Conservation (phyloP, 64 coral and sea anemone species). For the Platygyra sinensis region DNA sequence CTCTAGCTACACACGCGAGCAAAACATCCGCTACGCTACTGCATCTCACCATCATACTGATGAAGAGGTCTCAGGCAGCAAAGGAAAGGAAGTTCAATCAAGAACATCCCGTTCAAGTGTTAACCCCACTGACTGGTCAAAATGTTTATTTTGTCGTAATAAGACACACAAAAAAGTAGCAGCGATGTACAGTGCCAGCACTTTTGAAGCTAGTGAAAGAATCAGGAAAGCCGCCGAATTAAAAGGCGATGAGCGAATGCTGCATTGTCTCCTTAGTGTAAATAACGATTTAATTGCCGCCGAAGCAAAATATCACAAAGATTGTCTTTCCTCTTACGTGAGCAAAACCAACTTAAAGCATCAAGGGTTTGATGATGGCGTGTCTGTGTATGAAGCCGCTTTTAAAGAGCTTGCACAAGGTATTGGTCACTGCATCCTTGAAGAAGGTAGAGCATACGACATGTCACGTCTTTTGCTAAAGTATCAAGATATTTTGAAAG, state of each 20-base stretch:
- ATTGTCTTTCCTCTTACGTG: constrained; percentile 17
- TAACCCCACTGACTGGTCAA: constrained; percentile 32
- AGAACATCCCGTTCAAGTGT: constrained; percentile 1
- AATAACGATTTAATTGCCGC: constrained; percentile 58
- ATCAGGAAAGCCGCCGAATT: constrained; percentile 46
- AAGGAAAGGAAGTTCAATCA: not conserved
- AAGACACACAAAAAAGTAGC: constrained; percentile 44
- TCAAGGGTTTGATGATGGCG: not conserved
- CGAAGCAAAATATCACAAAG: constrained; percentile 46
- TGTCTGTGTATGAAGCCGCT: not conserved
- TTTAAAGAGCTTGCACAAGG: constrained; percentile 27
- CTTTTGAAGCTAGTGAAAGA: constrained; percentile 47
- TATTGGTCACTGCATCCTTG: not conserved
- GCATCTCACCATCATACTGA: not conserved
- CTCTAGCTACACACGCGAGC: constrained; percentile 55
- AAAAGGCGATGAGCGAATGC: constrained; percentile 47
- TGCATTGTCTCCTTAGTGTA: constrained; percentile 38
- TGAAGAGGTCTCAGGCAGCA: not conserved
- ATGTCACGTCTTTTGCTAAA: constrained; percentile 17
- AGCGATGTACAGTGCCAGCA: constrained; percentile 1
- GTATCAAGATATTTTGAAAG: constrained; percentile 30
- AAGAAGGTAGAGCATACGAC: constrained; percentile 44
- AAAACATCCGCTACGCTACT: constrained; percentile 43
- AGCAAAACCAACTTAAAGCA: constrained; percentile 32
- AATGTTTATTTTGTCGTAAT: constrained; percentile 37